Evolutionary conservation across 2,797 vertebrate species (phyloP).

Genomic region (Triplophysa yarkandensis): DNA sequence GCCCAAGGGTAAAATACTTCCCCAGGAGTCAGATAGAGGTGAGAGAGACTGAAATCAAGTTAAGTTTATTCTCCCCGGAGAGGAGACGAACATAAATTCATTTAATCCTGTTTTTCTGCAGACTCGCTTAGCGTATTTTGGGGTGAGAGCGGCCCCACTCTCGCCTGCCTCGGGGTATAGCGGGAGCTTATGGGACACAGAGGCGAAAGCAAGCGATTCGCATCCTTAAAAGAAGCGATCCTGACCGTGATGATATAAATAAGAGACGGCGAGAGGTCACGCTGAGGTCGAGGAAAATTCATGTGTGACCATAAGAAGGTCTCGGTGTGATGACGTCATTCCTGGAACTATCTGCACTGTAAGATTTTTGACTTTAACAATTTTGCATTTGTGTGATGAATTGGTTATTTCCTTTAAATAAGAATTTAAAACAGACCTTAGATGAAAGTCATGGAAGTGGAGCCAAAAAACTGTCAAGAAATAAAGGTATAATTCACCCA

Average conservation of each 20-base stretch:
- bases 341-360: background rate
- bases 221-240: conserved; percentile 69
- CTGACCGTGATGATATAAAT: conserved; percentile 68
- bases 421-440: too few relatives aligned
- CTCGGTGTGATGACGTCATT: conserved; percentile 20
- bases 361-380: too few relatives aligned
- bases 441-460: too few relatives aligned
- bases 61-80: conserved; percentile 73
- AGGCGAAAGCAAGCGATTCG: conserved; percentile 69
- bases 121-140: conserved; percentile 55
- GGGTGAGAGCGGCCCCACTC: conserved; percentile 33
- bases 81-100: conserved; percentile 78
- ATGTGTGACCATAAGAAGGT: conserved; percentile 30
- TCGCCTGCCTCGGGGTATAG: conserved; percentile 65
- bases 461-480: too few relatives aligned
- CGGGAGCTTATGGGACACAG: conserved; percentile 57
- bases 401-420: background rate
- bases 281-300: conserved; percentile 18
- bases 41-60: conserved; percentile 81
- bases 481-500: background rate
- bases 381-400: too few relatives aligned
- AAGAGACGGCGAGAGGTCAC: conserved; percentile 58
- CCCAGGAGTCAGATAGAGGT: conserved; percentile 80
- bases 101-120: conserved; percentile 82
- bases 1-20: conserved; percentile 82